phyloP scores from a whole-genome alignment of 2,797 vertebrate genomes.

The Zalophus californianus region DNA sequence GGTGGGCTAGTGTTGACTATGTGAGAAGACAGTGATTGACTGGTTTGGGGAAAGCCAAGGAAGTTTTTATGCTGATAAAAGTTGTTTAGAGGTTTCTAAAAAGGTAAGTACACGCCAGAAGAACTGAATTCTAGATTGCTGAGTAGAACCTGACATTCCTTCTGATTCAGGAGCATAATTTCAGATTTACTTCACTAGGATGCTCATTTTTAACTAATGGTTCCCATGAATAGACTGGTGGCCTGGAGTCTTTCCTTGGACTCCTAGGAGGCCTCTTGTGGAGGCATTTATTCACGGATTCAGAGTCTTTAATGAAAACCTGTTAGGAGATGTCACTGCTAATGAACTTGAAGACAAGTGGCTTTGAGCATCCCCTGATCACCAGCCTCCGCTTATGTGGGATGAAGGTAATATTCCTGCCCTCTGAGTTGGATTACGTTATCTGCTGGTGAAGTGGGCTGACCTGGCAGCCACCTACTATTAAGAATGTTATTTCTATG shows the following conservation, averaged over 20 bases:
- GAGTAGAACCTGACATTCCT: not conserved
- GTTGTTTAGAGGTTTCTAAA: not conserved
- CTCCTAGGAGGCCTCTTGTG: not conserved
- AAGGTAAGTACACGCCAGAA: not conserved
- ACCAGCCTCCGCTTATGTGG: not conserved
- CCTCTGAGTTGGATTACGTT: not conserved
- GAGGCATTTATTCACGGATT: not conserved
- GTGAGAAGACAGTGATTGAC: not conserved
- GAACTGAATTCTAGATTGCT: not conserved
- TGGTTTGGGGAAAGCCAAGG: not conserved
- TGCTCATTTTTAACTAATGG: not conserved
- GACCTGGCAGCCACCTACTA: not conserved
- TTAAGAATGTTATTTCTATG: not conserved
- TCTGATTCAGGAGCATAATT: not conserved
- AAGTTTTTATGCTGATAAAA: constrained; percentile 18
- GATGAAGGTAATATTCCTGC: not conserved
- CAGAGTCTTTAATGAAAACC: not conserved
- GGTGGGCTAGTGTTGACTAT: not conserved
- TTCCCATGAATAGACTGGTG: not conserved
- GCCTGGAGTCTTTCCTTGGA: not conserved
- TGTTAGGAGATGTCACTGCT: not conserved
- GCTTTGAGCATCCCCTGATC: not conserved
- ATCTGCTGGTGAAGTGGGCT: not conserved
- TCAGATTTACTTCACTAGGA: not conserved
- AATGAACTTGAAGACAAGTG: not conserved